Base-by-base conservation (phyloP, 1,140 invertebrate genomes). In the Papilio xuthus region DNA sequence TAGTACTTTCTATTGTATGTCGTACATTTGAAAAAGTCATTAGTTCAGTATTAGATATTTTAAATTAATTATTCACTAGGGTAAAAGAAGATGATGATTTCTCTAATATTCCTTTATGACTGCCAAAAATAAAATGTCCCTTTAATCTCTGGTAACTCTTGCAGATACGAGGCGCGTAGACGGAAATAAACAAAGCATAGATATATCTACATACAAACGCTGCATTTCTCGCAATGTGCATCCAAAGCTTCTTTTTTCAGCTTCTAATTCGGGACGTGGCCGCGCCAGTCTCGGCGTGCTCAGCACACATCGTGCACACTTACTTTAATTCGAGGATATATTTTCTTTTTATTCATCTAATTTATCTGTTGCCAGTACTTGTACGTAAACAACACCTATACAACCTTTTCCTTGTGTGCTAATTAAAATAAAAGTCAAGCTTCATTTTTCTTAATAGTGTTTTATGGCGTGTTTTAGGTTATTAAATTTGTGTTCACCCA, bases 191-290 rank as follows among this genome's bases (percentile, higher is more conserved):
- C 56, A 86, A 87, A 87, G 87, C 89, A 92, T 89, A 87, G 84
- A 87, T 84, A 86, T 37, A 37, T 37, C 0, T 37, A 37, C 85
- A 81, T 75, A 53, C 50, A 80, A 83, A 83, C 83, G 84, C 85
- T 89, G 92, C 90, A 90, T 91, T 90, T 89, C 90, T 89, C 84
- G 87, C 86, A 85, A 88, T 90, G 89, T 89, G 87, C 92, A 89
- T 88, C 85, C 86, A 88, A 83, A 85, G 88, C 82, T 89, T 93
- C 90, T 91, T 89, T 90, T 85, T 87, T 86, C 81, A 74, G 85
- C 84, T 85, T 92, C 92, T 93, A 93, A 92, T 83, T 93, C 90
- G 86, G 90, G 86, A 89, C 85, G 87, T 87, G 86, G 88, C 83
- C 86, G 87, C 87, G 89, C 89, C 92, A 93, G 92, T 93, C 81